A percentile compares a stretch with the other conserved stretches of the same genome.
phyloP scores from a whole-genome alignment of 2,888 invertebrate species.

The Willowsia nigromaculata region DNA sequence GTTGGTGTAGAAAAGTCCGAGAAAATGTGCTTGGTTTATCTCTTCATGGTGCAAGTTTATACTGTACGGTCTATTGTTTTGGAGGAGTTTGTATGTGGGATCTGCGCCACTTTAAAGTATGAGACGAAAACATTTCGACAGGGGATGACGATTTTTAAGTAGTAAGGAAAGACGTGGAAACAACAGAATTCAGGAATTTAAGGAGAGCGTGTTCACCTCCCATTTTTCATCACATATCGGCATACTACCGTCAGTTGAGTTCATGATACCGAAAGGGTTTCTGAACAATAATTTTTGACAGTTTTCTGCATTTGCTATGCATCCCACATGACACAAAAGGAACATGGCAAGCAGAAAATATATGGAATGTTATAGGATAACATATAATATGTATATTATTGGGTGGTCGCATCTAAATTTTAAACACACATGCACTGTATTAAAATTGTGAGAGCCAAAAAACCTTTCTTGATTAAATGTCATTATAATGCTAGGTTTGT shows the following conservation, averaged over 20 bases:
- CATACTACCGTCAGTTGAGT: slow-evolving; percentile 33
- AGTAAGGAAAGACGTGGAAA: slow-evolving; percentile 23
- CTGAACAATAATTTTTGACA: neutral
- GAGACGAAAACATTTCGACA: slow-evolving; percentile 3
- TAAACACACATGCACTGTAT: neutral
- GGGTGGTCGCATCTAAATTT: neutral
- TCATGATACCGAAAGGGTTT: neutral
- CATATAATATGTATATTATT: too few species aligned
- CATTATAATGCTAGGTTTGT: slow-evolving; percentile 58
- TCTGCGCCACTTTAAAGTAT: neutral
- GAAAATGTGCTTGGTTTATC: slow-evolving; percentile 46
- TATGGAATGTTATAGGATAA: neutral
- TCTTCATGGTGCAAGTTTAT: neutral
- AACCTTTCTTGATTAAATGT: slow-evolving; percentile 4
- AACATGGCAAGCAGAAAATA: neutral
- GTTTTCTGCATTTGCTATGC: slow-evolving; percentile 18
- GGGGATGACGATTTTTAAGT: slow-evolving; percentile 50
- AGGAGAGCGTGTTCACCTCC: slow-evolving; percentile 72
- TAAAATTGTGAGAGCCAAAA: neutral
- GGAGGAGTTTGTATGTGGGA: neutral
- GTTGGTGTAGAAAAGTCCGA: slow-evolving; percentile 34
- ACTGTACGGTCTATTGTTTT: neutral
- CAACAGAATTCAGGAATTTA: slow-evolving; percentile 65
- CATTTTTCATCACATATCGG: slow-evolving; percentile 77
- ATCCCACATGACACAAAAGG: neutral